A percentile compares a stretch with the other conserved stretches of the same genome.
Conservation (phyloP, 2,888 invertebrate genomes). For the Pilophorus perplexus region DNA sequence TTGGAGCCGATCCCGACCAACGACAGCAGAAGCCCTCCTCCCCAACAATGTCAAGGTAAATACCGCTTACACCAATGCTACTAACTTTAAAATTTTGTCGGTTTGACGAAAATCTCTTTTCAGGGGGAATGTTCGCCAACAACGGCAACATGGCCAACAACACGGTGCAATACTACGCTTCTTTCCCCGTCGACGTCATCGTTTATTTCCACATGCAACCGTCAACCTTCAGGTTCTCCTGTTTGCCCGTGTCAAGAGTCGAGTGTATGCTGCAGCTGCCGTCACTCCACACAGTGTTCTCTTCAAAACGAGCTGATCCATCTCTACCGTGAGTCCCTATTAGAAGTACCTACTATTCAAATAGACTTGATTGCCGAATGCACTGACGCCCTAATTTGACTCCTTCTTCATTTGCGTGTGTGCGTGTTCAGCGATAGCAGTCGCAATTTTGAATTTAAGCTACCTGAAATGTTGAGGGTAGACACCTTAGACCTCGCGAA, state of each 20-base stretch:
- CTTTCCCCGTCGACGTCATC: conserved; percentile 97
- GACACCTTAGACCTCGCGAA: no score
- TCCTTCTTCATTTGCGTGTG: background rate
- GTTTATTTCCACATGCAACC: conserved; percentile 99
- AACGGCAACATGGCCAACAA: conserved; percentile 39
- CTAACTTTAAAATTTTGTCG: background rate
- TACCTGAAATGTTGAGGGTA: no score
- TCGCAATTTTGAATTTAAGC: no score
- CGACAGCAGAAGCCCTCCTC: conserved; percentile 52
- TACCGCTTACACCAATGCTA: no score
- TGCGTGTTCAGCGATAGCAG: background rate
- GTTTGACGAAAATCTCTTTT: no score
- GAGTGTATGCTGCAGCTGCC: conserved; percentile 95
- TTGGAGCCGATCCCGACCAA: conserved; percentile 82
- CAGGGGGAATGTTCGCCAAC: conserved; percentile 43
- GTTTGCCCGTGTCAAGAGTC: conserved; percentile 90
- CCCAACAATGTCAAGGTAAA: conserved; percentile 33
- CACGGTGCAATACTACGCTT: conserved; percentile 71
- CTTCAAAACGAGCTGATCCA: conserved; percentile 82
- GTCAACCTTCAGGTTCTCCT: conserved; percentile 92
- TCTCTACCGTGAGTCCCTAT: conserved; percentile 56
- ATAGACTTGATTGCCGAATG: no score
- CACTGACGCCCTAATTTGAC: background rate
- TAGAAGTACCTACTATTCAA: no score
- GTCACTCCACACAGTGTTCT: conserved; percentile 94